A percentile compares a stretch with the other conserved stretches of the same genome.
Evolutionary conservation across 2,797 vertebrate genomes (phyloP).

Genomic region (Neosilurus hyrtlii): DNA sequence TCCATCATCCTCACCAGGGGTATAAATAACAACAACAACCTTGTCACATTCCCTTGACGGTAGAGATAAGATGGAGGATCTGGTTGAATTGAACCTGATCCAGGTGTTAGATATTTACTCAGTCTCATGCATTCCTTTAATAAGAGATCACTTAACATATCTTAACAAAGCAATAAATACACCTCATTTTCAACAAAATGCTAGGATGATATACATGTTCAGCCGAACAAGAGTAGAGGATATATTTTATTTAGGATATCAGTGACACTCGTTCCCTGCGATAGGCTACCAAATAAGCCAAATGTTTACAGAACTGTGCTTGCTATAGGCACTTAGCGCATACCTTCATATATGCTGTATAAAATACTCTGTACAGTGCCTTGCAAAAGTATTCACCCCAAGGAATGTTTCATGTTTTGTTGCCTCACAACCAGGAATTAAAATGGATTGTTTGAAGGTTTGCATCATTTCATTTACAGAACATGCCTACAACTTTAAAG

Average conservation of each 20-base stretch:
- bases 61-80: constrained; percentile 49
- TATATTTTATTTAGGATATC: background rate
- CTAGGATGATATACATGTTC: background rate
- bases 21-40: constrained; percentile 52
- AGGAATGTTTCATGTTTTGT: constrained; percentile 19
- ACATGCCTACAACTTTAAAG: too few species aligned
- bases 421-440: too few species aligned
- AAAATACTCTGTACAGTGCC: constrained; percentile 2
- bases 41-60: constrained; percentile 41
- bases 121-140: background rate
- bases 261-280: background rate
- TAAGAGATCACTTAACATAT: background rate
- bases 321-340: background rate
- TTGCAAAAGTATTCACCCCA: too few species aligned
- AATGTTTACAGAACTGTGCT: background rate
- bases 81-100: constrained; percentile 14
- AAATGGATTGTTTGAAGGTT: too few species aligned
- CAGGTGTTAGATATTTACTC: background rate
- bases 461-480: too few species aligned
- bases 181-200: background rate
- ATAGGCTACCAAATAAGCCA: background rate
- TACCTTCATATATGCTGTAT: background rate
- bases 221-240: background rate
- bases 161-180: background rate
- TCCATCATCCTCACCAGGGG: constrained; percentile 43